Evolutionary conservation across 2,113 vertebrate genomes (phyloP), one percentile per base, ranked within the genome.

Genomic region (Scophthalmus maximus): DNA sequence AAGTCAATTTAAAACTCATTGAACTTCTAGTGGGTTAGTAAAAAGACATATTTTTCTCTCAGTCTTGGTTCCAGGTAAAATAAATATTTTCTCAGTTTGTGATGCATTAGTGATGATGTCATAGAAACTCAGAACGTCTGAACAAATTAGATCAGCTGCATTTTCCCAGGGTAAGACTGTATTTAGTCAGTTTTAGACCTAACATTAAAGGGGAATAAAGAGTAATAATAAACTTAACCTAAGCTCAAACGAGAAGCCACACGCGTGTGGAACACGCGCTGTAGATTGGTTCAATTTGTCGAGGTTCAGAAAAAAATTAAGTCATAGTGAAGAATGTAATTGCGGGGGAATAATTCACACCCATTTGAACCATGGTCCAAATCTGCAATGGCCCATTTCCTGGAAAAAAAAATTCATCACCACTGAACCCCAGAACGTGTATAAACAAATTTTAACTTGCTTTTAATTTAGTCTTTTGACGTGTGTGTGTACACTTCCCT

Each of bases 271-370:
- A 67, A 27, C 22, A 47, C 27, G 26, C 46, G 36, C 44, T 62
- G 50, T 8, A 12, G 47, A 34, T 78, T 55, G 20, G 22, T 32
- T 74, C 4, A 27, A 20, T 47, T 47, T 23, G 46, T 47, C 22
- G 26, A 0, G 15, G 40, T 12, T 27, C 2, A 44, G 26, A 27
- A 50, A 14, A 18, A 14, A 34, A 14, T 1, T 18, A 12, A 12
- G 6, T 47, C 44, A 25, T 3, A 6, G 5, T 10, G 56, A 6
- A 12, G 14, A 32, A 17, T 60, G 49, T 57, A 26, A 11, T 78
- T 14, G 2, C 25, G 26, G 11, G 4, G 7, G 3, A 8, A 11
- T 1, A 3, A 29, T 25, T 49, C 25, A 8, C 14, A 29, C 4
- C 34, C 26, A 4, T 4, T 23, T 59, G 46, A 36, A 22, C 12